phyloP scores from a whole-genome alignment of 2,797 vertebrate genomes.

The Trichosurus vulpecula region DNA sequence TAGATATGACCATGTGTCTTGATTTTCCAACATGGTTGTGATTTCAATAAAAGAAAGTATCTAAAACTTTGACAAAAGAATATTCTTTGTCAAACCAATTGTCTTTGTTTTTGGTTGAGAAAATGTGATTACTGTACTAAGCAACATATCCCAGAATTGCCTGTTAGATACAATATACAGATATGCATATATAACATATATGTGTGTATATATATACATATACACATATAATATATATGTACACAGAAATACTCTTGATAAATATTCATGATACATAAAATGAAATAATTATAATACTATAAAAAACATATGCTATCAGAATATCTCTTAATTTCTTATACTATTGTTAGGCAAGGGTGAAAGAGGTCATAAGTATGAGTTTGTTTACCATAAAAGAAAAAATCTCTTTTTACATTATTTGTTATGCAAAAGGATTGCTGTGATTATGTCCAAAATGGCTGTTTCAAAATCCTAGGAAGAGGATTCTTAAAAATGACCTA shows the following conservation, averaged over 20 bases:
- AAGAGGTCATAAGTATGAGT: background rate
- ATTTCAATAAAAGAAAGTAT: background rate
- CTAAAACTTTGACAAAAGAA: background rate
- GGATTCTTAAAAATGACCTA: constrained; percentile 15
- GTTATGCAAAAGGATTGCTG: background rate
- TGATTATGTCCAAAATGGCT: background rate
- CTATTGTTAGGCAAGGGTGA: background rate
- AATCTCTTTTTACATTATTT: background rate
- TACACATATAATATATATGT: too few species aligned
- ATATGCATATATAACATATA: background rate
- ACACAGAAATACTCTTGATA: background rate
- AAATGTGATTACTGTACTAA: background rate
- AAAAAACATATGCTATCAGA: background rate
- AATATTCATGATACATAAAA: background rate
- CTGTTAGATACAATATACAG: background rate
- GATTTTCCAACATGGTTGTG: background rate
- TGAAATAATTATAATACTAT: background rate
- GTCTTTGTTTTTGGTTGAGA: background rate
- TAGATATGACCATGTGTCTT: background rate
- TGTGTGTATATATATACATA: too few species aligned
- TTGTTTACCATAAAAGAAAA: background rate
- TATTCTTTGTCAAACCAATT: background rate
- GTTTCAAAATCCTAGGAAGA: constrained; percentile 53
- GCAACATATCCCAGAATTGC: background rate
- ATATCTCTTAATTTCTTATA: background rate